Evolutionary conservation across 1,140 invertebrate species (phyloP).

Genomic region (Caerostris darwini): DNA sequence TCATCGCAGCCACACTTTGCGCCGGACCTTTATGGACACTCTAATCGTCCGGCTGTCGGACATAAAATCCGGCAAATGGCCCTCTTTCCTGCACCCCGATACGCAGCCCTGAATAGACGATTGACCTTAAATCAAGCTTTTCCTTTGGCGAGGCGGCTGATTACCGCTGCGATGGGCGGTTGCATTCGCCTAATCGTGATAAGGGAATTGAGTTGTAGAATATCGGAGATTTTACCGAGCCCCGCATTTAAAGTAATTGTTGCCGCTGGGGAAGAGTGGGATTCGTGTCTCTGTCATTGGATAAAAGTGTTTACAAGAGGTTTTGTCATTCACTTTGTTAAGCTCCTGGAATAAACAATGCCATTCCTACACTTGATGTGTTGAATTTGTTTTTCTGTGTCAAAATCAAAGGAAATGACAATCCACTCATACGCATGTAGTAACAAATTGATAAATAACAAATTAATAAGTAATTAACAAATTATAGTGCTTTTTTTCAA

Average conservation of each 20-base stretch:
- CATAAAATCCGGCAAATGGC: conserved; percentile 62
- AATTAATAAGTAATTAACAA: too few relatives aligned
- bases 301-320: background rate
- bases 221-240: background rate
- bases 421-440: too few relatives aligned
- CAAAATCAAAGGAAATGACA: too few relatives aligned
- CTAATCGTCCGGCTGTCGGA: conserved; percentile 54
- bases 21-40: conserved; percentile 63
- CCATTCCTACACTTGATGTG: too few relatives aligned
- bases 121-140: conserved; percentile 50
- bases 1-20: conserved; percentile 59
- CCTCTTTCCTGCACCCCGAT: background rate
- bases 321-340: background rate
- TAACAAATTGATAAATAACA: too few relatives aligned
- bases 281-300: background rate
- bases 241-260: background rate
- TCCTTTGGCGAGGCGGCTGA: background rate
- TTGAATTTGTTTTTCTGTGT: too few relatives aligned
- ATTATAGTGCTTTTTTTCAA: too few relatives aligned
- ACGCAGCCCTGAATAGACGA: conserved; percentile 19
- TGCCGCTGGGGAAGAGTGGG: background rate
- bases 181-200: conserved; percentile 62
- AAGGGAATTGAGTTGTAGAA: conserved; percentile 26
- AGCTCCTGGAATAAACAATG: too few relatives aligned
- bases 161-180: background rate